Percentiles rank a stretch among this genome's conserved stretches.
Evolutionary conservation across 2,888 invertebrate species (phyloP).

Genomic region (Hemicrepidius hirtus): DNA sequence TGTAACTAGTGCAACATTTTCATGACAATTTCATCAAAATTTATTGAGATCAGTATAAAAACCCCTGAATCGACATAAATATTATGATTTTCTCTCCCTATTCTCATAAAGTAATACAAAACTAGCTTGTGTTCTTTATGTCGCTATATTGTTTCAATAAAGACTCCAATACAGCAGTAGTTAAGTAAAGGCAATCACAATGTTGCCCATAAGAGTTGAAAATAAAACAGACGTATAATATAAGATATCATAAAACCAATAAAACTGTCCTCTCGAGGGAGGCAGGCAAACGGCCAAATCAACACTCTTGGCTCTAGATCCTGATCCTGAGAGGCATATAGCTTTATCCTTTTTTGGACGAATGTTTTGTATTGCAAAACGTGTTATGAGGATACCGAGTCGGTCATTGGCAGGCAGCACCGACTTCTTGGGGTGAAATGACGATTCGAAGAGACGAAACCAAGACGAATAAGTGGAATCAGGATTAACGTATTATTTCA

Average conservation of each 20-base stretch:
- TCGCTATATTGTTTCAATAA: conserved; percentile 58
- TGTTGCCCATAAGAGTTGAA: conserved; percentile 56
- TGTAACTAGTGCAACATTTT: neutral
- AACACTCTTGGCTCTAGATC: conserved; percentile 34
- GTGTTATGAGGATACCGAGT: conserved; percentile 50
- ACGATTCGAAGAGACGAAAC: conserved; percentile 26
- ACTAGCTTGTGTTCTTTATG: conserved; percentile 54
- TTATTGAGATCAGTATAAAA: neutral
- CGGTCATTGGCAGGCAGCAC: conserved; percentile 47
- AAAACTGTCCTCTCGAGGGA: conserved; percentile 57
- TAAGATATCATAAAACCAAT: conserved; percentile 60
- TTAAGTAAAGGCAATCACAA: conserved; percentile 59
- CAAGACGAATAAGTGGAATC: conserved; percentile 39
- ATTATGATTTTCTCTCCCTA: conserved; percentile 37
- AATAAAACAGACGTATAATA: conserved; percentile 60
- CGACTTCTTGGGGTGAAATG: conserved; percentile 35
- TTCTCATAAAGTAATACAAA: conserved; percentile 48
- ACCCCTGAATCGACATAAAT: neutral
- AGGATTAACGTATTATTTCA: conserved; percentile 44
- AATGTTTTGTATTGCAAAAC: conserved; percentile 48
- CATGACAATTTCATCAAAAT: conserved; percentile 2
- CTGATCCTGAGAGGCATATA: conserved; percentile 6
- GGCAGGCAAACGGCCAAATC: conserved; percentile 39
- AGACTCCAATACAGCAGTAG: conserved; percentile 53
- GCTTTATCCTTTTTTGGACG: conserved; percentile 43